phyloP scores from a whole-genome alignment of 2,888 invertebrate genomes.

The Chymomyza fuscimana region DNA sequence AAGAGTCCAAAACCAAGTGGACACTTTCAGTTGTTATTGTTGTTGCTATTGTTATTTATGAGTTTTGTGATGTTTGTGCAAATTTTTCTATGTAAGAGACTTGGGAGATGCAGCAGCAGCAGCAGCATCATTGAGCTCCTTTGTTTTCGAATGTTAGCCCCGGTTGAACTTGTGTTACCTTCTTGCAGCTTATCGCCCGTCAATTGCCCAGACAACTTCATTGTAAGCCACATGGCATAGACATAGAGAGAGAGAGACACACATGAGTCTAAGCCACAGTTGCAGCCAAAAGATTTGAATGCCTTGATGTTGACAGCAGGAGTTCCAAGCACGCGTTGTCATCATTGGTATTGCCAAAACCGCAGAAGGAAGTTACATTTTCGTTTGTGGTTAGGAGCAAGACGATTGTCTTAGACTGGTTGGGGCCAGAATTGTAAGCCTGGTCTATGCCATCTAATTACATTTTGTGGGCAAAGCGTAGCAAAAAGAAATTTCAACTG shows the following conservation, averaged over 20 bases:
- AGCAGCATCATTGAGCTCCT: constrained; percentile 9
- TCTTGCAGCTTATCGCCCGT: constrained; percentile 56
- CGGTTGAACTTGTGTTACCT: constrained; percentile 40
- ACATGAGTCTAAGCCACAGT: not conserved
- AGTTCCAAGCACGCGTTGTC: constrained; percentile 59
- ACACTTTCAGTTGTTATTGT: constrained; percentile 52
- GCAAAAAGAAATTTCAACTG: constrained; percentile 40
- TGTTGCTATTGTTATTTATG: constrained; percentile 68
- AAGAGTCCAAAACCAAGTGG: constrained; percentile 50
- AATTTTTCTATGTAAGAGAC: constrained; percentile 67
- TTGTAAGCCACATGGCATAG: constrained; percentile 38
- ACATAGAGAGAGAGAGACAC: not conserved
- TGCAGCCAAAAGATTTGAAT: constrained; percentile 50
- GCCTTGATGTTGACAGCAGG: constrained; percentile 74
- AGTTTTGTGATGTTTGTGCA: constrained; percentile 75
- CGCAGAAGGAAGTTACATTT: constrained; percentile 45
- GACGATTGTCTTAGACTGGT: constrained; percentile 9
- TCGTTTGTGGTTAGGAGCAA: constrained; percentile 28
- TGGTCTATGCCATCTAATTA: constrained; percentile 62
- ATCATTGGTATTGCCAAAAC: constrained; percentile 31
- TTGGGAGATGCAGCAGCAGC: not conserved
- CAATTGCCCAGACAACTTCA: constrained; percentile 71
- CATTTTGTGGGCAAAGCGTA: constrained; percentile 61
- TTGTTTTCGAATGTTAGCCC: constrained; percentile 6
- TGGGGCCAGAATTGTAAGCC: constrained; percentile 10